Base-by-base conservation (phyloP, 2,797 vertebrate genomes). In the Pyrrhura leucotis region DNA sequence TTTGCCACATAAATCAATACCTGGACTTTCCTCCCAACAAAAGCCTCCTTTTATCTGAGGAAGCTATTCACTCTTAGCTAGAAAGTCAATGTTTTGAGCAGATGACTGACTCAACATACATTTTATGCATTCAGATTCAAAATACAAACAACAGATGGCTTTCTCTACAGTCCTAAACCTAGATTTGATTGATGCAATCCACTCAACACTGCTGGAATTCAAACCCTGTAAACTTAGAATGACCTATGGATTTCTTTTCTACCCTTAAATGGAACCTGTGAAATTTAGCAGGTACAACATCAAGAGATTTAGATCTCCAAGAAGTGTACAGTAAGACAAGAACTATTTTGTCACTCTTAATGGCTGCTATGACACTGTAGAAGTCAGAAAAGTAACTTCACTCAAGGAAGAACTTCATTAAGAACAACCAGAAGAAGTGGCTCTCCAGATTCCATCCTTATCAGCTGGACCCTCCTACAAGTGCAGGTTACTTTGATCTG, bases 151-250 rank as follows among this genome's bases (percentile, higher is more conserved):
- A 98, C 98, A 99, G 98, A 98, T 98, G 98, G 98, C 91, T 89
- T 95, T 77, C 95, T 96, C 94, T 96, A 85, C 91, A 96, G 97
- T 97, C 97, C 97, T 97, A 98, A 98, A 98, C 97, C 98, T 96
- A 98, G 97, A 98, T 98, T 98, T 97, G 97, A 91, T 95, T 96
- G 89, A 96, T 89, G 72, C 98, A 98, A 98, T 98, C 98, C 97
- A 96, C 85, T 95, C 71, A 97, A 94, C 95, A 97, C 97, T 98
- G 85, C 89, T 97, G 98, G 97, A 98, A 98, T 98, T 96, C 91
- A 92, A 69, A 68, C 63, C 33, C 45, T 86, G 50, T 75, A 96
- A 92, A 96, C 25, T 86, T 48, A 74, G 42, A 89, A 74, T 90
- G 67, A 79, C 85, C 76, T 87, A 54, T 37, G 39, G 37, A 83